Evolutionary conservation across 2,113 vertebrate genomes (phyloP).

Genomic region (Ellobius talpinus): DNA sequence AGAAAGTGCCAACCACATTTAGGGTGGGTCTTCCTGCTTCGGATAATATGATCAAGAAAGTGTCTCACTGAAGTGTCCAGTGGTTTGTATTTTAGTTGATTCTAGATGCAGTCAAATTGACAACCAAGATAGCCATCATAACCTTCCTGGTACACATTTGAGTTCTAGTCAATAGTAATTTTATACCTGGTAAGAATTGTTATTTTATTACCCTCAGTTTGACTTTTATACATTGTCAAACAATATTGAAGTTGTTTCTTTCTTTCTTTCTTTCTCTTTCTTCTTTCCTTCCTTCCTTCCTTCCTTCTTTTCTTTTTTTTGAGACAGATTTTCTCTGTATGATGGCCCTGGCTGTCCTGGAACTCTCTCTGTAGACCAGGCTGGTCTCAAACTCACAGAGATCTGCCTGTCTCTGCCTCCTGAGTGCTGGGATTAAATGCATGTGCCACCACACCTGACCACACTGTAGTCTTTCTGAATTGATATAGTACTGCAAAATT

Average conservation of each 20-base stretch:
- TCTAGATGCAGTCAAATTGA: neutral
- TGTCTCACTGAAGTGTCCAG: neutral
- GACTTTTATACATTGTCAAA: neutral
- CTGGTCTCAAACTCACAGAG: neutral
- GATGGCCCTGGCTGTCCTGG: neutral
- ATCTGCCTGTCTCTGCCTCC: neutral
- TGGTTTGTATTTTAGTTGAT: neutral
- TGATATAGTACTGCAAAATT: neutral
- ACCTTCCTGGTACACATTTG: neutral
- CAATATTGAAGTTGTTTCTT: neutral
- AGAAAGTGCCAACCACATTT: neutral
- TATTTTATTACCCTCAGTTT: neutral
- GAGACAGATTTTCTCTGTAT: neutral
- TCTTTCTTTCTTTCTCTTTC: accelerated
- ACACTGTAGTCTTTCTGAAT: neutral
- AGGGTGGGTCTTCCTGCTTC: neutral
- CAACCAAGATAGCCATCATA: neutral
- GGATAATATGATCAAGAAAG: neutral
- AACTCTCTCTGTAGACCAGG: neutral
- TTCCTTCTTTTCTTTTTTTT: too few species aligned
- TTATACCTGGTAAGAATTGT: neutral
- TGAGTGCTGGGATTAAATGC: neutral
- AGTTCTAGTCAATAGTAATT: neutral
- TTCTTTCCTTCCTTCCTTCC: accelerated
- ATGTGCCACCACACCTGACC: neutral